Evolutionary conservation across 2,113 vertebrate genomes (phyloP), one percentile per base, ranked within the genome.

Genomic region (Clarias gariepinus): DNA sequence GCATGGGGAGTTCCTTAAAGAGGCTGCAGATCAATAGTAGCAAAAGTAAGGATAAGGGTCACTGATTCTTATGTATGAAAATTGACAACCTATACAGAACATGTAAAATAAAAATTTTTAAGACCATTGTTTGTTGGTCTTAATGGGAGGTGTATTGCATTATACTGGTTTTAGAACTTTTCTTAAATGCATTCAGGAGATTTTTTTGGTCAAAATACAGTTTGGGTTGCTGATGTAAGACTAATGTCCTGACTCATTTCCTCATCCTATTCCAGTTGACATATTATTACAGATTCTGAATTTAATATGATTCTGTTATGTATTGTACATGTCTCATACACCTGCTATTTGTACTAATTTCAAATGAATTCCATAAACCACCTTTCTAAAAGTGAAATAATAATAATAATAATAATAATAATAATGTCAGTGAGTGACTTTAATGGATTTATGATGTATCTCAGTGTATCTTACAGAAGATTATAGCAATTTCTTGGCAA

Each of bases 401-500:
- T 61, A 36, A 81, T 61, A 81, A 30, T 61, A 61, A 33, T 81
- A 81, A 33, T n/a, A n/a, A n/a, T n/a, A n/a, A n/a, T 81, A 81
- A 81, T 61, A 33, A 81, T 61, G 78, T 61, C 57, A 81, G 30
- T 60, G 78, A 33, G 78, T 80, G 78, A 80, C 78, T 80, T 80
- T 60, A 80, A 81, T 81, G 78, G 78, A 81, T 81, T 81, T 81
- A 58, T 81, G 78, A 81, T 81, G 57, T 81, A 81, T 81, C 78
- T 81, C 78, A 81, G 58, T 80, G 57, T 81, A 81, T 61, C 78
- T 61, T 61, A 69, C 25, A 69, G 55, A 78, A 71, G 33, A 90
- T 19, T 87, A 90, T 87, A 90, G 84, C 58, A 74, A 83, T 85
- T 89, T 82, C 86, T 76, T 71, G 91, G 93, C 60, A 66, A 18